Evolutionary conservation across 2,888 invertebrate genomes (phyloP).

Genomic region (Zonitis immaculata): DNA sequence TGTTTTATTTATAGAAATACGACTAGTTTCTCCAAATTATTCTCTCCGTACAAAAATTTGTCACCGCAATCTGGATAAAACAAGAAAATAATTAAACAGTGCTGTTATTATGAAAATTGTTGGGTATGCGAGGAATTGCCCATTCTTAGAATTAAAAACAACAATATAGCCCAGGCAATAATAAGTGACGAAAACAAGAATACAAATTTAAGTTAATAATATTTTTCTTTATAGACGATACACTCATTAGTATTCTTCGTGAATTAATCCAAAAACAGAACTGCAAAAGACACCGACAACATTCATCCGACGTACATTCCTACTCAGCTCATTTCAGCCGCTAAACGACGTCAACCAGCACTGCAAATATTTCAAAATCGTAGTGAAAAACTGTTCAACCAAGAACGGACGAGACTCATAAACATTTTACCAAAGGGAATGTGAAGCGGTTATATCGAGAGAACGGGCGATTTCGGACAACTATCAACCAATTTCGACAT

Average conservation of each 20-base stretch:
- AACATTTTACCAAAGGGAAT: conserved; percentile 43
- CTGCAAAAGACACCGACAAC: conserved; percentile 45
- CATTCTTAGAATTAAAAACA: conserved; percentile 20
- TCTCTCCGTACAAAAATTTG: neutral
- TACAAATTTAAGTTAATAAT: conserved; percentile 46
- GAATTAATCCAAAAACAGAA: conserved; percentile 50
- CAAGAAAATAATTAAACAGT: too few relatives aligned
- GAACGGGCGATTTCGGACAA: too few relatives aligned
- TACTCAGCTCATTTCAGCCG: conserved; percentile 45
- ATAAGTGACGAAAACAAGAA: conserved; percentile 46
- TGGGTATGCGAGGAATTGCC: conserved; percentile 12
- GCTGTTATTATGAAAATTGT: too few relatives aligned
- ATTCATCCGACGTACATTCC: conserved; percentile 43
- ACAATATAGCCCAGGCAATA: conserved; percentile 15
- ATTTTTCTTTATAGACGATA: too few relatives aligned
- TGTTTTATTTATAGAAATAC: conserved; percentile 20
- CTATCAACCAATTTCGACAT: too few relatives aligned
- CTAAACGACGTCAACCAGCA: conserved; percentile 46
- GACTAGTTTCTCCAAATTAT: conserved; percentile 9
- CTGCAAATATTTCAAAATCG: conserved; percentile 49
- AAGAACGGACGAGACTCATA: conserved; percentile 44
- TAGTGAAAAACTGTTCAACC: conserved; percentile 44
- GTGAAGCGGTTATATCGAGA: too few relatives aligned
- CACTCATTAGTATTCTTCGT: conserved; percentile 48
- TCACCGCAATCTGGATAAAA: neutral